A percentile compares a stretch with the other conserved stretches of the same genome.
phyloP scores from a whole-genome alignment of 2,797 vertebrate species.

The Chelonia mydas region DNA sequence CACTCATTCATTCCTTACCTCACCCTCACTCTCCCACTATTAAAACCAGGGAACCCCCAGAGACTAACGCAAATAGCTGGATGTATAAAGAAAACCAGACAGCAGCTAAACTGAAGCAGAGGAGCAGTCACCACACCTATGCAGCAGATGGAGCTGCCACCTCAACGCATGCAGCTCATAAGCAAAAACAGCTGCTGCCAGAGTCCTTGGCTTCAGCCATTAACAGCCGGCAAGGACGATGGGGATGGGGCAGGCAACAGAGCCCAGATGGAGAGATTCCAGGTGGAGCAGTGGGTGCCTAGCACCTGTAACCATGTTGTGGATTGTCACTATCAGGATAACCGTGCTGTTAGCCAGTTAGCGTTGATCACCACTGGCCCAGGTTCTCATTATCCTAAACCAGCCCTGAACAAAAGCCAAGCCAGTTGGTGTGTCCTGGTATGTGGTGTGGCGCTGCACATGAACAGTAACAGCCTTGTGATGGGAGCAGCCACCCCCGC shows the following conservation, averaged over 20 bases:
- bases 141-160: not conserved
- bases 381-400: accelerated
- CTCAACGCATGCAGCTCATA: not conserved
- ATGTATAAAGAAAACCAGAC: not conserved
- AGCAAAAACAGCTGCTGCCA: not conserved
- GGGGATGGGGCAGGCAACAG: not conserved
- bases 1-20: not conserved
- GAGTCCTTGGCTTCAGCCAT: not conserved
- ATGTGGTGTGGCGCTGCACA: not conserved
- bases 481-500: not conserved
- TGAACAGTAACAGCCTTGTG: not conserved
- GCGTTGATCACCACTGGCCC: accelerated
- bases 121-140: not conserved
- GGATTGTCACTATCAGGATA: not conserved
- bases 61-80: not conserved
- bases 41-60: not conserved
- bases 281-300: not conserved
- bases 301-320: not conserved
- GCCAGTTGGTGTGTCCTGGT: not conserved
- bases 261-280: not conserved
- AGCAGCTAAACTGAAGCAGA: not conserved
- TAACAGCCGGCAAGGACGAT: not conserved
- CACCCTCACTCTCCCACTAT: no score
- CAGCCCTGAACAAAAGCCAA: accelerated
- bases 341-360: accelerated